Base-by-base conservation (phyloP, 1,140 invertebrate species). In the Whitmania pigra region DNA sequence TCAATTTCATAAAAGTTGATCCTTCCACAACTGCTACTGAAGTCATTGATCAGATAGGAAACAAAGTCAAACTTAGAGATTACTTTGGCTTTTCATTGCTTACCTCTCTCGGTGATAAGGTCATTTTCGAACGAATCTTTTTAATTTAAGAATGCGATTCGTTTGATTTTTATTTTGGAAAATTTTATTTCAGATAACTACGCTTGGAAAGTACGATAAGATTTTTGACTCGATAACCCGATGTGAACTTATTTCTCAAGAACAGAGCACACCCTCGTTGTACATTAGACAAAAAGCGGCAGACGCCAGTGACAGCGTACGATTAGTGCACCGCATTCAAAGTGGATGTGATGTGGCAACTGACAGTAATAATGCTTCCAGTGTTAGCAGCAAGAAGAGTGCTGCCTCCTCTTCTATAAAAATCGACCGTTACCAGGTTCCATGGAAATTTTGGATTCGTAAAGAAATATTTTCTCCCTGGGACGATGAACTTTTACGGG, bases 161-260 rank as follows among this genome's bases (percentile, higher is more conserved):
- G 2, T n/a, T n/a, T 57, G 54, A 4, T 20, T 57, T 20, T 25
- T 5, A 57, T n/a, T 25, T n/a, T 9, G 9, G 54, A 63, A 63
- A 63, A 15, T 63, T 31, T 11, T 31, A 63, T 31, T 15, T 11
- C 57, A 63, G 22, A 63, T 31, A 63, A 22, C 22, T 13, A n/a
- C 57, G 43, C 43, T 49, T 49, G 43, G 43, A 49, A 49, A 13
- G 7, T 25, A 31, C 57, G 57, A 63, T 31, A 63, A 63, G 29
- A 63, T 63, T 25, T 63, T 63, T 31, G 57, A 63, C 18, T 63
- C 57, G 22, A 31, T 63, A 63, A 25, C 13, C 29, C 57, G 57
- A 63, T 63, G 57, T 17, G 57, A 63, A 20, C 20, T 13, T 22
- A 63, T 63, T 31, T 22, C 22, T 22, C 11, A 18, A 31, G 20